Conservation (phyloP, 2,113 vertebrate species). For the Triplophysa dalaica region DNA sequence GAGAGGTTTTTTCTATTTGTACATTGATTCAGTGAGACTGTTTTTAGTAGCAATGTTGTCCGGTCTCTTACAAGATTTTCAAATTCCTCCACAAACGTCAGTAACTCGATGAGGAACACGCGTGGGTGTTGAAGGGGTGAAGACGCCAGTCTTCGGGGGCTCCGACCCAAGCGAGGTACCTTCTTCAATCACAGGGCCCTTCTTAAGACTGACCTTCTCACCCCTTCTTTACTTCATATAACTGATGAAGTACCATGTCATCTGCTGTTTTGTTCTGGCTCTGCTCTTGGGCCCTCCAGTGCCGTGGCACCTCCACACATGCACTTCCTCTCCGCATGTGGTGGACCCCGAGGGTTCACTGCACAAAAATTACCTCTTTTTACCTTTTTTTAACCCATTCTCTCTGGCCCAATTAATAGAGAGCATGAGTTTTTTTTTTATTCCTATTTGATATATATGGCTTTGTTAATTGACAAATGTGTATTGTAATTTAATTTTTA, state of each 20-base stretch:
- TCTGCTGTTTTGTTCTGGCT: not conserved
- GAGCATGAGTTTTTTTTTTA: constrained; percentile 68
- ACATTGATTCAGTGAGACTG: constrained; percentile 68
- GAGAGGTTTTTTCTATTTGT: constrained; percentile 68
- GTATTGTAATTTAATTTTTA: constrained; percentile 74
- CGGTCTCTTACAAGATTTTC: constrained; percentile 69
- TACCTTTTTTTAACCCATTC: constrained; percentile 66
- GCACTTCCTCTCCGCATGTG: constrained; percentile 66
- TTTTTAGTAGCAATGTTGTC: constrained; percentile 76
- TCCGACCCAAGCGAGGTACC: constrained; percentile 80
- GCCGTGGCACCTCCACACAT: constrained; percentile 53
- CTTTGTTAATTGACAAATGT: constrained; percentile 77
- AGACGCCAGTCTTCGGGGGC: constrained; percentile 57
- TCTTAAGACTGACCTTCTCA: constrained; percentile 51
- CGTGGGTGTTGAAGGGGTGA: constrained; percentile 22
- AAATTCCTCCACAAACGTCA: constrained; percentile 67
- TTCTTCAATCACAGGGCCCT: constrained; percentile 66
- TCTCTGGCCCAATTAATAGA: constrained; percentile 68
- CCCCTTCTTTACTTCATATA: constrained; percentile 6
- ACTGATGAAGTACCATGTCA: not conserved
- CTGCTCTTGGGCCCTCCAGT: not conserved
- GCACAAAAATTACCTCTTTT: constrained; percentile 73
- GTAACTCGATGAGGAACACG: constrained; percentile 61
- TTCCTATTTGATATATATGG: constrained; percentile 77
- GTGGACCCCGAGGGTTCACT: constrained; percentile 54